These are phyloP conservation scores for Lytechinus pictus DNA, from an alignment of 35 echinoderm and acorn worm genomes.

Conservation along the genomic window DNA sequence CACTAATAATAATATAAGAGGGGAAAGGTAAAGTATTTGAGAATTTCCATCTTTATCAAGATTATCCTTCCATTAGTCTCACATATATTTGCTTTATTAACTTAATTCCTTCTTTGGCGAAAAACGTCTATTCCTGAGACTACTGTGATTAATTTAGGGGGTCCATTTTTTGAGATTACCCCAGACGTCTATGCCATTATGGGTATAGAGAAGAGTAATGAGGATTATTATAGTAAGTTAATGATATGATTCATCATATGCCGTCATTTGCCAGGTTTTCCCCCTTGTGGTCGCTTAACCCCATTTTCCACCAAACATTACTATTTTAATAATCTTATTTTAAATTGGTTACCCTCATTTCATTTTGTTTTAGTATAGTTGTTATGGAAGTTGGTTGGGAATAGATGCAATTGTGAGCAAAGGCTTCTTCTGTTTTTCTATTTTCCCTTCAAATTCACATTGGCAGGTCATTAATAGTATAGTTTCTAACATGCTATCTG, in stretches of 20 bases:
- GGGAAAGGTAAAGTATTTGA: no score
- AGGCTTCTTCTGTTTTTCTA: no score
- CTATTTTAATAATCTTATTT: no score
- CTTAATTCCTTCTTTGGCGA: not conserved
- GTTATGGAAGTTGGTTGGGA: no score
- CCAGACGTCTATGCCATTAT: not conserved
- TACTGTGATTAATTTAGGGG: not conserved
- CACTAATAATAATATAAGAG: no score
- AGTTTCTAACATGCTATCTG: no score
- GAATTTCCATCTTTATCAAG: no score
- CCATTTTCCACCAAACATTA: not conserved
- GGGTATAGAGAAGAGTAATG: not conserved
- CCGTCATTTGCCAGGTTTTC: not conserved
- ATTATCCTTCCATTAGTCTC: no score
- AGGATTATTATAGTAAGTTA: not conserved
- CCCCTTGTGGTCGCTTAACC: not conserved
- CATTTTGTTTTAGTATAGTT: not conserved
- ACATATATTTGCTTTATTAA: not conserved
- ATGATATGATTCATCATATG: not conserved
- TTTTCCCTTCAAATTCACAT: no score
- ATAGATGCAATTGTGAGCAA: no score
- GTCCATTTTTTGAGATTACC: not conserved
- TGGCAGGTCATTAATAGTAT: no score
- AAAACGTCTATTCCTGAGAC: not conserved
- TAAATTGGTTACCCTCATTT: not conserved